These are phyloP conservation scores for Zonitis immaculata DNA, from an alignment of 2,888 invertebrate species.

Conservation along the genomic window DNA sequence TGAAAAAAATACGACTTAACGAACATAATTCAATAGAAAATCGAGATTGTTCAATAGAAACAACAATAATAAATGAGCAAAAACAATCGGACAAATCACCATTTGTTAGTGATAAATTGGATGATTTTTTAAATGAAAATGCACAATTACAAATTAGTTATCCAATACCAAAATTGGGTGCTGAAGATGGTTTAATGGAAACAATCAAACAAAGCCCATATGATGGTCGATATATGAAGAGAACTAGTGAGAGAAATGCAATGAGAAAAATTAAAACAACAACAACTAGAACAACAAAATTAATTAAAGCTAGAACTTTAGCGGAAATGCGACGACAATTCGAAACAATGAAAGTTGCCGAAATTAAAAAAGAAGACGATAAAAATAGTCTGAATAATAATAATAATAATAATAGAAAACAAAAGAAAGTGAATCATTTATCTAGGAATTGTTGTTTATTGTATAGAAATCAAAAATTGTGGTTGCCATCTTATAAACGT, in stretches of 20 bases:
- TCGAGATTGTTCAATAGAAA: neutral
- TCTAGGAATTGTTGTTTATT: conserved; percentile 26
- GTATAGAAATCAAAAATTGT: conserved; percentile 30
- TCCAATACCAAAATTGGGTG: conserved; percentile 42
- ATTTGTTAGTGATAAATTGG: conserved; percentile 51
- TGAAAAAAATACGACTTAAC: neutral
- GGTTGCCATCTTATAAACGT: conserved; percentile 20
- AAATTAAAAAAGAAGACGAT: neutral
- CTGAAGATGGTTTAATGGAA: conserved; percentile 35
- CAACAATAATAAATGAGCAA: neutral
- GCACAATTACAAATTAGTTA: conserved; percentile 49
- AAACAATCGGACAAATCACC: conserved; percentile 38
- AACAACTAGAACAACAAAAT: conserved; percentile 17
- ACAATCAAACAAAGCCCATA: conserved; percentile 19
- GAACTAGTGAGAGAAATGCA: too few relatives aligned
- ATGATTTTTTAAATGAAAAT: conserved; percentile 51
- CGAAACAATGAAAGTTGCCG: conserved; percentile 26
- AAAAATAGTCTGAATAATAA: too few relatives aligned
- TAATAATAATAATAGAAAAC: too few relatives aligned
- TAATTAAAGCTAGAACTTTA: conserved; percentile 50
- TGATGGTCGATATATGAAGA: too few relatives aligned
- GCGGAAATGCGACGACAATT: conserved; percentile 52
- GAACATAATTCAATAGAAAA: neutral
- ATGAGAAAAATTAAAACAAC: too few relatives aligned
- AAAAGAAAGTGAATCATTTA: neutral